Evolutionary conservation across 2,888 invertebrate genomes (phyloP), one percentile per base, ranked within the genome.

Genomic region (Automeris io): DNA sequence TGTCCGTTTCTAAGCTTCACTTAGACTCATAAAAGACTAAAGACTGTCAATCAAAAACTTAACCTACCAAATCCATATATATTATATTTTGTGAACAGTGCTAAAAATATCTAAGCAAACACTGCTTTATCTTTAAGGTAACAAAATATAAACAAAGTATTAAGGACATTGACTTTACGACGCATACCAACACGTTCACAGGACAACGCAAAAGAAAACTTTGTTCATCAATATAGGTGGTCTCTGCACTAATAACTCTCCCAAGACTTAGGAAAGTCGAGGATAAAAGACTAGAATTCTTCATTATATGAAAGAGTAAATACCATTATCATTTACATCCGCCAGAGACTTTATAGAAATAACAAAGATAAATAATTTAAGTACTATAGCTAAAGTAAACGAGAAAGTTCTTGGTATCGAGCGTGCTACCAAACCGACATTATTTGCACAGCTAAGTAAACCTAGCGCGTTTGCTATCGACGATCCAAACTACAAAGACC

Each of bases 371-470:
- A 70, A 70, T 66, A 66, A 71, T 71, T 65, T 66, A 63, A 64
- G 63, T 57, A 60, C 54, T 61, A 54, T 49, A 61, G 57, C 46
- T 47, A 64, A 67, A 61, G 70, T 68, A 75, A 76, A 79, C 67
- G 64, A 67, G 71, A 73, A 69, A 77, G 69, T 83, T 82, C 79
- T 76, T 54, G 57, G 78, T 79, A 81, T 64, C 57, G 70, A 68
- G 67, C 71, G 69, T 71, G 73, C 77, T 78, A 79, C 81, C 75
- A 75, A 66, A 73, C 67, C 63, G 57, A 56, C 67, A 59, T 41
- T 77, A 75, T 86, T 86, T 80, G 74, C 70, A 70, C 86, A 86
- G 85, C 85, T 86, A 85, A 71, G 69, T 69, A 83, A 83, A 83
- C 83, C 67, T 46, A 47, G 61, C 49, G 47, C 56, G 62, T 61